A percentile compares a stretch with the other conserved stretches of the same genome.
phyloP scores from a whole-genome alignment of 2,888 invertebrate species.

The Polia nebulosa region DNA sequence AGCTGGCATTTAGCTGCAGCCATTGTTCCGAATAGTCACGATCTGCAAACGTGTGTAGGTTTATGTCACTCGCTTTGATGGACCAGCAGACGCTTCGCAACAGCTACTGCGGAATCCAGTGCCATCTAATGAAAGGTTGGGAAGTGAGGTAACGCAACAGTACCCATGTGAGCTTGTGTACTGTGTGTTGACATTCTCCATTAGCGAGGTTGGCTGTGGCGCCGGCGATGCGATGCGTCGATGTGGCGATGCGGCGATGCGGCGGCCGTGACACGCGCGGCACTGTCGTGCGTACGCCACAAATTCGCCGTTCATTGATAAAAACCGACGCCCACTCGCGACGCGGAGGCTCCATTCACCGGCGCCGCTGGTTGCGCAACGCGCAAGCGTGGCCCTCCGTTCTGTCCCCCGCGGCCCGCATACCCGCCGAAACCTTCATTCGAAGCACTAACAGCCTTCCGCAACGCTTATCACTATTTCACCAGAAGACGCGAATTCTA shows the following conservation, averaged over 20 bases:
- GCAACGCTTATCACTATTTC: conserved; percentile 71
- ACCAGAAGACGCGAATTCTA: conserved; percentile 64
- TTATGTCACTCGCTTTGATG: conserved; percentile 35
- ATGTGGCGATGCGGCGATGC: conserved; percentile 65
- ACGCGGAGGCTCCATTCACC: conserved; percentile 86
- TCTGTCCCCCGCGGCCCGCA: conserved; percentile 61
- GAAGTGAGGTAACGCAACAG: conserved; percentile 55
- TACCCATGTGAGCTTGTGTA: conserved; percentile 72
- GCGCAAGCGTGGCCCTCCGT: conserved; percentile 78
- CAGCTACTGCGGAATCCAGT: conserved; percentile 32
- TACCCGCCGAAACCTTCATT: conserved; percentile 77
- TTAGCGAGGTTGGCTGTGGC: conserved; percentile 82
- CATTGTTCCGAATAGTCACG: conserved; percentile 12
- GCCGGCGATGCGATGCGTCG: conserved; percentile 70
- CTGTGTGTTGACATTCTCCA: conserved; percentile 82
- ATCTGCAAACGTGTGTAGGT: conserved; percentile 7
- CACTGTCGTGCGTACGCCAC: conserved; percentile 84
- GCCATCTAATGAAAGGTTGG: conserved; percentile 49
- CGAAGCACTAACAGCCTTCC: conserved; percentile 75
- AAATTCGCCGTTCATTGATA: conserved; percentile 90
- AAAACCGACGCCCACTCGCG: conserved; percentile 87
- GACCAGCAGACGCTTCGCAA: conserved; percentile 31
- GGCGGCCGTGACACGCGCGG: conserved; percentile 84
- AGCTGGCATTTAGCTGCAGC: background rate
- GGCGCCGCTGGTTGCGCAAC: conserved; percentile 87